A percentile compares a stretch with the other conserved stretches of the same genome.
Evolutionary conservation across 2,797 vertebrate species (phyloP).

Genomic region (Numenius phaeopus): DNA sequence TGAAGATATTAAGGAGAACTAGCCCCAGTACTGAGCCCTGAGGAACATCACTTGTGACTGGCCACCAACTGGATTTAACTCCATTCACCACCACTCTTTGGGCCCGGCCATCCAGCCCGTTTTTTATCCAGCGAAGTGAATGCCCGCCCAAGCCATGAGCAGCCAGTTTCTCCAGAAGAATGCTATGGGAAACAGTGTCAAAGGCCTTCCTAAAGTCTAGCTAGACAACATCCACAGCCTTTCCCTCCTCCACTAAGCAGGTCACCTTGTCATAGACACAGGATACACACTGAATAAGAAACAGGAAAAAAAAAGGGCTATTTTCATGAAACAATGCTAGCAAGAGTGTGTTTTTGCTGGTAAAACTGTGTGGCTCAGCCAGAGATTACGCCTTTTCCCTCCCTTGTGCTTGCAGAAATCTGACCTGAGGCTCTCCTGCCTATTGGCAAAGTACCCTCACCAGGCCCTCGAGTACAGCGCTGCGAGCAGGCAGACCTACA

Average conservation of each 20-base stretch:
- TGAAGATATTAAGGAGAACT: neutral
- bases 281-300: neutral
- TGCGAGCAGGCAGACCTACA: neutral
- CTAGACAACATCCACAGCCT: neutral
- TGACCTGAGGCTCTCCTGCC: neutral
- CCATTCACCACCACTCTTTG: neutral
- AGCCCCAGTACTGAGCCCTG: neutral
- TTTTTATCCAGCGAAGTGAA: neutral
- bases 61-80: neutral
- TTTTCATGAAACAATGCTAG: neutral
- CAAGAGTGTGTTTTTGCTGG: neutral
- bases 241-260: neutral
- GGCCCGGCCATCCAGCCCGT: neutral
- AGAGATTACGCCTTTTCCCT: neutral
- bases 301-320: neutral
- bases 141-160: neutral
- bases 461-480: accelerated
- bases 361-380: neutral
- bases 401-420: neutral
- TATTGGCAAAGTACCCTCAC: neutral
- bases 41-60: neutral
- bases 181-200: neutral
- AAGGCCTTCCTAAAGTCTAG: neutral
- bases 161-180: neutral
- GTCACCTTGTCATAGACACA: neutral